Evolutionary conservation across 64 coral and sea anemone genomes (phyloP).

Genomic region (Platygyra sinensis): DNA sequence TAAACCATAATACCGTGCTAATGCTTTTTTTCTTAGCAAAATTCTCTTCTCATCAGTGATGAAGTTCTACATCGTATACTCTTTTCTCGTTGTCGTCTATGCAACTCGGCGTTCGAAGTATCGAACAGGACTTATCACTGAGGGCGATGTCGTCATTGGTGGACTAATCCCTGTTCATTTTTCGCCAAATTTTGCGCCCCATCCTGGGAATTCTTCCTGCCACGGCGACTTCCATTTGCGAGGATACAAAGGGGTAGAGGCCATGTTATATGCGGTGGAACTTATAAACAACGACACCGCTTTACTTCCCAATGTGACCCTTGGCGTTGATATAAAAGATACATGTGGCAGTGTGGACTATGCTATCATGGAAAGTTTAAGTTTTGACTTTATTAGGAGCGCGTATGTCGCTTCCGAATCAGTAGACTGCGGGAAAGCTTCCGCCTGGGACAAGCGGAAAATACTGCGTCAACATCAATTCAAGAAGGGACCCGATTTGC

Average conservation of each 20-base stretch:
- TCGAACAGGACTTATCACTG: not conserved
- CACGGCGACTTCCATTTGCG: slow-evolving; percentile 24
- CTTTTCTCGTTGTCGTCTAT: not conserved
- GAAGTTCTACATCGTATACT: not conserved
- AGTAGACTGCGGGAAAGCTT: not conserved
- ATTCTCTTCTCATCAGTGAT: not conserved
- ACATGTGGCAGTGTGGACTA: slow-evolving; percentile 46
- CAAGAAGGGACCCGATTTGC: not conserved
- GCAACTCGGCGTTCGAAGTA: not conserved
- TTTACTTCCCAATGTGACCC: slow-evolving; percentile 28
- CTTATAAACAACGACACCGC: slow-evolving; percentile 20
- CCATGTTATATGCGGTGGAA: slow-evolving; percentile 52
- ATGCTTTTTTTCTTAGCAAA: not conserved
- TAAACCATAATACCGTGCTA: not conserved
- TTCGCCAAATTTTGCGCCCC: not conserved
- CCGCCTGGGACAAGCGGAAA: not conserved
- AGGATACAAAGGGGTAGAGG: slow-evolving; percentile 32
- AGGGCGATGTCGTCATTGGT: slow-evolving; percentile 39
- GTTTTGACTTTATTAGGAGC: slow-evolving; percentile 24
- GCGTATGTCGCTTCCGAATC: not conserved
- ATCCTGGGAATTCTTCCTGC: slow-evolving; percentile 4
- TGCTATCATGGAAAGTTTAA: slow-evolving; percentile 39
- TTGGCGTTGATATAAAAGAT: slow-evolving; percentile 62
- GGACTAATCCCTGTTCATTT: slow-evolving; percentile 36
- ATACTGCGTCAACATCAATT: not conserved